phyloP scores from a whole-genome alignment of 2,113 vertebrate genomes.

The Pteropus alecto region DNA sequence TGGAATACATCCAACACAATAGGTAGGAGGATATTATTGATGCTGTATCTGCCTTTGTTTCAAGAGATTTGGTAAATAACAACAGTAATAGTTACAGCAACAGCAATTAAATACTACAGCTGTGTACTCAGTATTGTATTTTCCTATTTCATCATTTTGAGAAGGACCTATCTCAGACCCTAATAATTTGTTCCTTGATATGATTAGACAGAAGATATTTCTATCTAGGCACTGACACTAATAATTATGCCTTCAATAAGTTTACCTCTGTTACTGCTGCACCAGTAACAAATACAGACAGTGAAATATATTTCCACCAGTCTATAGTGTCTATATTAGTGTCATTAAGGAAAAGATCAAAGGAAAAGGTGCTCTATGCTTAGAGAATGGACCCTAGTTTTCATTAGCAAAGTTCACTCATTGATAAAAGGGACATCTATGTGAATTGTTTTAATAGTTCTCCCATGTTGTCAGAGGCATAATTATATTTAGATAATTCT shows the following conservation, averaged over 20 bases:
- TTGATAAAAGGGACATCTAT: not conserved
- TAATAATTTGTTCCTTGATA: not conserved
- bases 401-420: not conserved
- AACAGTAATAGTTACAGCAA: not conserved
- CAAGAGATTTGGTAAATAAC: not conserved
- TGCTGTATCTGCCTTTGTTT: not conserved
- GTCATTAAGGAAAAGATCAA: not conserved
- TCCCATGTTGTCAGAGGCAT: not conserved
- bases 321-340: not conserved
- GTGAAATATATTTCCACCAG: not conserved
- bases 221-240: not conserved
- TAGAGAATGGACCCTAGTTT: not conserved
- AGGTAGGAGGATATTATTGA: rapidly evolving
- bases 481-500: not conserved
- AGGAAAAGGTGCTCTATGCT: not conserved
- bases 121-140: not conserved
- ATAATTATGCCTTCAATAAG: not conserved
- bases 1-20: not conserved
- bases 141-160: not conserved
- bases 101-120: not conserved
- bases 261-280: not conserved
- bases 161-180: not conserved
- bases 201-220: not conserved
- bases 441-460: not conserved
- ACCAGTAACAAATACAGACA: not conserved